Evolutionary conservation across 2,797 vertebrate genomes (phyloP).

Genomic region (Morelia viridis): DNA sequence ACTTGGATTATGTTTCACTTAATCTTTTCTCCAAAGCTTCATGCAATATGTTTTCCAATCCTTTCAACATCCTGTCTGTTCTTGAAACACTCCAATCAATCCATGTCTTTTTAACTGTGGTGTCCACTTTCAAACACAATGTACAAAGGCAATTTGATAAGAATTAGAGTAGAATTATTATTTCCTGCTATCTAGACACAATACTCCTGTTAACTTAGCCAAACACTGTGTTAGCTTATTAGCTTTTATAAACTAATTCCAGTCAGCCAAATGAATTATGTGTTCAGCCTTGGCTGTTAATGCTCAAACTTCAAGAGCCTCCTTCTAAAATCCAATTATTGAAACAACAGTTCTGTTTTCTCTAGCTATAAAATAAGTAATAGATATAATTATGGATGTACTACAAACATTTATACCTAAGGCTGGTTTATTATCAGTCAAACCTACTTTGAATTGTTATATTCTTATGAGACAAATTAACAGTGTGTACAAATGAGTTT

Average conservation of each 20-base stretch:
- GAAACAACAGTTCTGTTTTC: neutral
- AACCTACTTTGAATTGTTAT: neutral
- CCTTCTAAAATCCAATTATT: neutral
- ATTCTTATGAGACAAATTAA: neutral
- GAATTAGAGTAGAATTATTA: neutral
- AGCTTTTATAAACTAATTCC: neutral
- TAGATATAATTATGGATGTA: neutral
- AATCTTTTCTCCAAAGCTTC: too few relatives aligned
- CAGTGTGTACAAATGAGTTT: neutral
- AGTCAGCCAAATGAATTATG: neutral
- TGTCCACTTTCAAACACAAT: neutral
- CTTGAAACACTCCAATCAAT: too few relatives aligned
- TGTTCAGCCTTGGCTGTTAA: neutral
- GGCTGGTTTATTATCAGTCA: neutral
- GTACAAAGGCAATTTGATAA: neutral
- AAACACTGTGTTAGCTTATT: neutral
- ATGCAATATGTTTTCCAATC: too few relatives aligned
- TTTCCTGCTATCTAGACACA: neutral
- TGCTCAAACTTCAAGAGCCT: neutral
- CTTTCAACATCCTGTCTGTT: too few relatives aligned
- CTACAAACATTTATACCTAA: neutral
- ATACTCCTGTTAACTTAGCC: neutral
- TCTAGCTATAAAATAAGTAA: neutral
- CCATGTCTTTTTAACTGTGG: too few relatives aligned
- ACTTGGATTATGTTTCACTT: too few relatives aligned